Evolutionary conservation across 2,888 invertebrate genomes (phyloP), one percentile per base, ranked within the genome.

Genomic region (Mesorhabditis belari): DNA sequence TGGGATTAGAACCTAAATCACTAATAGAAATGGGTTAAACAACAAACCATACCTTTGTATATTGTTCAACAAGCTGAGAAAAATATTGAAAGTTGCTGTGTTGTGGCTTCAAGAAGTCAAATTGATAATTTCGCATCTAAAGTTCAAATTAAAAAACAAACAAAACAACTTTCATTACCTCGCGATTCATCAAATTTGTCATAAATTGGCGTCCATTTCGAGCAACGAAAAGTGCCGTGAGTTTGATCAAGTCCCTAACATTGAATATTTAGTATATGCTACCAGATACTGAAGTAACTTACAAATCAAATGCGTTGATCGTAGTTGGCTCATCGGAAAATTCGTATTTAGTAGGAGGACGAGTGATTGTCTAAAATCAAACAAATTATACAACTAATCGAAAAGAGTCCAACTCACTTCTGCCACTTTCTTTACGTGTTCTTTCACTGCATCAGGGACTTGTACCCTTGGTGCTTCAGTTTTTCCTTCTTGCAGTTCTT

Each of bases 71-170:
- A 0, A 99, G 86, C 77, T 95, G 91, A 0, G 96, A 96, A 81
- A 99, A 99, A 83, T 98, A 99, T 79, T 91, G 92, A 82, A 98
- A 99, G 12, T 96, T 86, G 0, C 94, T 94, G 84, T 99, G 98
- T 80, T 98, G 96, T 0, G 98, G 98, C 3, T 96, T 87, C 3
- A 99, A 85, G 82, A 99, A 99, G 83, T 99, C 98, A 85, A 99
- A 99, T 82, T 96, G 95, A 77, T 91, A 95, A 81, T 98, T 98
- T 3, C 95, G 86, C 5, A 76, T 67, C 59, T n/a, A n/a, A n/a
- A n/a, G n/a, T n/a, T n/a, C n/a, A n/a, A n/a, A n/a, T n/a, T n/a
- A n/a, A n/a, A n/a, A n/a, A n/a, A n/a, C n/a, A n/a, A n/a, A n/a
- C n/a, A n/a, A n/a, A n/a, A n/a, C n/a, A n/a, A n/a, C n/a, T n/a